Evolutionary conservation across 2,797 vertebrate genomes (phyloP).

Genomic region (Pygocentrus nattereri): DNA sequence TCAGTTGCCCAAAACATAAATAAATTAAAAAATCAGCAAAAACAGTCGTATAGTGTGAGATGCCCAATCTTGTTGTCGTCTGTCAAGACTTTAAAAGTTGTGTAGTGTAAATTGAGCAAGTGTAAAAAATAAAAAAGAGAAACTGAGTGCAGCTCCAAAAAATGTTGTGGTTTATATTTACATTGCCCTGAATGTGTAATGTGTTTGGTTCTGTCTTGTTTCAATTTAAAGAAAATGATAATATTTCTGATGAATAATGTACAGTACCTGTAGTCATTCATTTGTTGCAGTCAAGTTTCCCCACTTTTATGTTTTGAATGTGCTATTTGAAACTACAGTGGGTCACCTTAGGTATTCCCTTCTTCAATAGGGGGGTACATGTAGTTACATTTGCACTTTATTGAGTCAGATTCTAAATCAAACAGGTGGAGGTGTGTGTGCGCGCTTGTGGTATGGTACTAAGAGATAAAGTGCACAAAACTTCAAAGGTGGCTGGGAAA

Average conservation of each 20-base stretch:
- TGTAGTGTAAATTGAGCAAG: too few relatives aligned
- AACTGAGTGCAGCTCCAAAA: too few relatives aligned
- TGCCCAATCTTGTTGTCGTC: too few relatives aligned
- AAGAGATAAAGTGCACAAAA: slow-evolving; percentile 21
- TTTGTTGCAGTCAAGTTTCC: slow-evolving; percentile 5
- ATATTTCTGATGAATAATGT: not conserved
- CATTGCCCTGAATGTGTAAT: not conserved
- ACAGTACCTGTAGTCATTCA: not conserved
- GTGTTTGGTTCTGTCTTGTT: not conserved
- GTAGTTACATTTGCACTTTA: slow-evolving; percentile 44
- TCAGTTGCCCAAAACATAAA: too few relatives aligned
- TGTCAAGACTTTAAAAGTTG: too few relatives aligned
- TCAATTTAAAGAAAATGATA: not conserved
- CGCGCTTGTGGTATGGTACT: not conserved
- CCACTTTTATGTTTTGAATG: not conserved
- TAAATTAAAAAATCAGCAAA: too few relatives aligned
- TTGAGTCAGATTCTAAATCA: slow-evolving; percentile 49
- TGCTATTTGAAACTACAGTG: slow-evolving; percentile 5
- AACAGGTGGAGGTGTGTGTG: slow-evolving; percentile 16
- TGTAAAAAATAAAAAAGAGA: not conserved
- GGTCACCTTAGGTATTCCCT: slow-evolving; percentile 26
- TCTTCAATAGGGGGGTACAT: slow-evolving; percentile 33
- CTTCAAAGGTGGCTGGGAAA: slow-evolving; percentile 59
- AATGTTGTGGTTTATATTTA: not conserved
- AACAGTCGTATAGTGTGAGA: too few relatives aligned